phyloP scores from a whole-genome alignment of 2,888 invertebrate species.

The Colletes collaris region DNA sequence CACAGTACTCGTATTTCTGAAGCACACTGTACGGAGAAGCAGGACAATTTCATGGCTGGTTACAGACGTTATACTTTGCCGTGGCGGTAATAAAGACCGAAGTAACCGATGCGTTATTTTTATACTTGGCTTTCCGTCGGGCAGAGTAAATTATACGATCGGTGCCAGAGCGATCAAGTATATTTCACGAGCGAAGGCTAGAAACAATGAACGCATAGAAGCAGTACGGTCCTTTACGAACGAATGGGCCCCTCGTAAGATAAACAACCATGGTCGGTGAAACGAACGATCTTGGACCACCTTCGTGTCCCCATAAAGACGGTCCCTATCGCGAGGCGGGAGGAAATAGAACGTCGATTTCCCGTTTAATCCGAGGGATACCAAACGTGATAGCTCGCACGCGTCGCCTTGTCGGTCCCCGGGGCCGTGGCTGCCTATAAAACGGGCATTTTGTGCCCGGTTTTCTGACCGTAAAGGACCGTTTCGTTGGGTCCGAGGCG shows the following conservation, averaged over 20 bases:
- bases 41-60: too few relatives aligned
- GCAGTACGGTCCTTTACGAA: slow-evolving; percentile 36
- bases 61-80: too few relatives aligned
- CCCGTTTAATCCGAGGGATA: slow-evolving; percentile 61
- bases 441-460: slow-evolving; percentile 65
- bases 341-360: slow-evolving; percentile 68
- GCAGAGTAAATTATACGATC: slow-evolving; percentile 9
- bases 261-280: slow-evolving; percentile 49
- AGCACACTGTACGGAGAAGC: too few relatives aligned
- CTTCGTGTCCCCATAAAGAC: slow-evolving; percentile 62
- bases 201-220: slow-evolving; percentile 57
- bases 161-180: slow-evolving; percentile 26
- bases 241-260: slow-evolving; percentile 43
- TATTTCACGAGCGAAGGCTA: slow-evolving; percentile 28
- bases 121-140: too few relatives aligned
- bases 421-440: slow-evolving; percentile 51
- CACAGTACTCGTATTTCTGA: too few relatives aligned
- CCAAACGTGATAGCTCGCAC: slow-evolving; percentile 66
- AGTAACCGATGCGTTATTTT: too few relatives aligned
- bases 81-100: too few relatives aligned
- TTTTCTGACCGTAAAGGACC: slow-evolving; percentile 58
- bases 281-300: slow-evolving; percentile 66
- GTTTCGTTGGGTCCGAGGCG: slow-evolving; percentile 67
- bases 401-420: slow-evolving; percentile 55
- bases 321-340: slow-evolving; percentile 42